Evolutionary conservation across 2,888 invertebrate species (phyloP).

Genomic region (Anaspis maculata): DNA sequence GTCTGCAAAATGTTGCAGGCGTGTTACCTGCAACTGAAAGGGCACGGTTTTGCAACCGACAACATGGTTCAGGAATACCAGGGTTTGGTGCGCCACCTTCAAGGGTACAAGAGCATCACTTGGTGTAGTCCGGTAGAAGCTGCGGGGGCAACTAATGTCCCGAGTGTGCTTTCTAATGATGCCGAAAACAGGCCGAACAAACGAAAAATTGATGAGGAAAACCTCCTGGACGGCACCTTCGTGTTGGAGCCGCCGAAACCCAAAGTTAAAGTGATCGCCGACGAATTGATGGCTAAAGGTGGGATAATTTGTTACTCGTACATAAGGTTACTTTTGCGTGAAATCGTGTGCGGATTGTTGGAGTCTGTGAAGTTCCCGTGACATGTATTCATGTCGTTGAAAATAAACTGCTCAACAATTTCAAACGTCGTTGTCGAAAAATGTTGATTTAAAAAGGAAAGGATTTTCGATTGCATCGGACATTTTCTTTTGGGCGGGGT

Average conservation of each 20-base stretch:
- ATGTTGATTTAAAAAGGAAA: too few relatives aligned
- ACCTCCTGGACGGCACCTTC: constrained; percentile 22
- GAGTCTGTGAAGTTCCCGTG: too few relatives aligned
- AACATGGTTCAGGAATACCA: constrained; percentile 50
- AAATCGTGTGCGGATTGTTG: constrained; percentile 26
- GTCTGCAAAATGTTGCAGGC: constrained; percentile 48
- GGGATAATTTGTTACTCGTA: constrained; percentile 19
- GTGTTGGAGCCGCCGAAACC: constrained; percentile 16
- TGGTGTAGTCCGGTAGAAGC: constrained; percentile 47
- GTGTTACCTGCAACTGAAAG: constrained; percentile 51
- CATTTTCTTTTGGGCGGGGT: too few relatives aligned
- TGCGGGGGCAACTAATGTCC: constrained; percentile 21
- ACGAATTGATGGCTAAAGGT: constrained; percentile 33
- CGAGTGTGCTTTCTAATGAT: constrained; percentile 14
- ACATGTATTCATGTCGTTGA: too few relatives aligned
- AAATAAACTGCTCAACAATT: too few relatives aligned
- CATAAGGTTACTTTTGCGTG: constrained; percentile 24
- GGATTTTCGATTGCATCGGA: too few relatives aligned
- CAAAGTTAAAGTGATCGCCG: constrained; percentile 16
- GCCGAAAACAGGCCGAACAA: constrained; percentile 9
- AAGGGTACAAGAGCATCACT: constrained; percentile 51
- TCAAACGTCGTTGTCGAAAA: too few relatives aligned
- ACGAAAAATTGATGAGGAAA: constrained; percentile 8
- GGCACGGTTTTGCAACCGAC: constrained; percentile 51
- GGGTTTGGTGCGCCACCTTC: constrained; percentile 50